These are phyloP conservation scores for Phrynocephalus forsythii DNA, from an alignment of 2,797 vertebrate species.

Conservation along the genomic window DNA sequence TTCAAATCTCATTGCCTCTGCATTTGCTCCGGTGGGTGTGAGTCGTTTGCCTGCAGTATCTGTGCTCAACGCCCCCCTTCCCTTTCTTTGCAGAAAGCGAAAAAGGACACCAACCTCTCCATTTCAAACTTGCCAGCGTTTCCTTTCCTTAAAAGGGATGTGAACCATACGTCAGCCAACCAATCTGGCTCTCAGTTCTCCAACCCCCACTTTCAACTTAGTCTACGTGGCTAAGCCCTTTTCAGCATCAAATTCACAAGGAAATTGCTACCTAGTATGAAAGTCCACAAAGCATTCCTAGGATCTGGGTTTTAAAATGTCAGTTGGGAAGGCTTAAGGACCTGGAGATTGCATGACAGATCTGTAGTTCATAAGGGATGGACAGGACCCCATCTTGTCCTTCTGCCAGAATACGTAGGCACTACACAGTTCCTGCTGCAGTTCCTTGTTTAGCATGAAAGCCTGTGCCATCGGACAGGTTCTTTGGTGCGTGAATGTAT, in stretches of 20 bases:
- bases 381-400: no score
- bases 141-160: slow-evolving; percentile 63
- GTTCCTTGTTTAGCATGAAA: no score
- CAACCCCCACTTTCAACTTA: slow-evolving; percentile 34
- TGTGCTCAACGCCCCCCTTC: not conserved
- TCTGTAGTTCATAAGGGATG: no score
- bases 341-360: no score
- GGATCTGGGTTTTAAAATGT: not conserved
- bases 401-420: no score
- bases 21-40: not conserved
- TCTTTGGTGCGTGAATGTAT: no score
- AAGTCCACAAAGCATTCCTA: not conserved
- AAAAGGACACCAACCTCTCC: slow-evolving; percentile 34
- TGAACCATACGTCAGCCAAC: slow-evolving; percentile 55
- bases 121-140: slow-evolving; percentile 51
- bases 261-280: not conserved
- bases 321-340: no score
- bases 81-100: slow-evolving; percentile 18
- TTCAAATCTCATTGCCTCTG: rapidly evolving
- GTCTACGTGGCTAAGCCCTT: slow-evolving; percentile 72
- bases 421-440: no score
- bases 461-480: no score
- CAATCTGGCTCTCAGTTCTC: slow-evolving; percentile 46
- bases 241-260: rapidly evolving
- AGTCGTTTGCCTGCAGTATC: not conserved